phyloP scores from a whole-genome alignment of 2,797 vertebrate species.

The Anabacerthia variegaticeps region DNA sequence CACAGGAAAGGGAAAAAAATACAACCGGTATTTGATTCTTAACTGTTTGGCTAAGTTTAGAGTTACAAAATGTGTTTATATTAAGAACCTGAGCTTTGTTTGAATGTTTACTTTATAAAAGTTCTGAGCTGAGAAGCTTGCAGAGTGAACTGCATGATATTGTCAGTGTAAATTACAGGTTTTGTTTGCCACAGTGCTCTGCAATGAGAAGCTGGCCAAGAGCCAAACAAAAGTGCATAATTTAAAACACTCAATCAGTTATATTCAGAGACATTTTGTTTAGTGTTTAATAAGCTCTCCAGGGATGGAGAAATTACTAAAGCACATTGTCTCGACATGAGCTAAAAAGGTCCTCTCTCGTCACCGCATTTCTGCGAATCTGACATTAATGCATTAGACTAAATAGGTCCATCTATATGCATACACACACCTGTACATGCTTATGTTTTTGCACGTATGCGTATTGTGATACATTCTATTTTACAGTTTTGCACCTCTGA shows the following conservation, averaged over 20 bases:
- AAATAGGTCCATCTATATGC: background rate
- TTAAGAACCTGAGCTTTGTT: conserved; percentile 64
- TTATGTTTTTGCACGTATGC: background rate
- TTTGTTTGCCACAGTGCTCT: conserved; percentile 56
- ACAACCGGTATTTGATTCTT: background rate
- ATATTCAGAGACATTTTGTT: conserved; percentile 72
- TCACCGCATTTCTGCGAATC: conserved; percentile 69
- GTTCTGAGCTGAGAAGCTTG: conserved; percentile 55
- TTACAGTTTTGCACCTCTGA: conserved; percentile 27
- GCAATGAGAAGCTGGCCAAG: conserved; percentile 67
- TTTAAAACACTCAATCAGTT: conserved; percentile 77
- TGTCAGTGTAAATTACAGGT: conserved; percentile 76
- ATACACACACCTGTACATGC: background rate
- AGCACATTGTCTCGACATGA: conserved; percentile 76
- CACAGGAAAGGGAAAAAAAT: conserved; percentile 30
- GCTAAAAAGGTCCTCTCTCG: conserved; percentile 68
- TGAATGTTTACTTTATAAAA: conserved; percentile 70
- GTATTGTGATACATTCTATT: conserved; percentile 47
- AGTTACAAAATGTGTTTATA: conserved; percentile 65
- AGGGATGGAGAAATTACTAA: conserved; percentile 77
- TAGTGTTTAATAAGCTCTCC: conserved; percentile 77
- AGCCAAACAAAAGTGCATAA: conserved; percentile 70
- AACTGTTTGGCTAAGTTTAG: conserved; percentile 37
- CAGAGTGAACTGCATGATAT: conserved; percentile 72
- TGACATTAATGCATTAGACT: conserved; percentile 59